These are phyloP conservation scores for human (Homo sapiens) DNA, from an alignment of 2,113 vertebrate species.

Conservation along the genomic window DNA sequence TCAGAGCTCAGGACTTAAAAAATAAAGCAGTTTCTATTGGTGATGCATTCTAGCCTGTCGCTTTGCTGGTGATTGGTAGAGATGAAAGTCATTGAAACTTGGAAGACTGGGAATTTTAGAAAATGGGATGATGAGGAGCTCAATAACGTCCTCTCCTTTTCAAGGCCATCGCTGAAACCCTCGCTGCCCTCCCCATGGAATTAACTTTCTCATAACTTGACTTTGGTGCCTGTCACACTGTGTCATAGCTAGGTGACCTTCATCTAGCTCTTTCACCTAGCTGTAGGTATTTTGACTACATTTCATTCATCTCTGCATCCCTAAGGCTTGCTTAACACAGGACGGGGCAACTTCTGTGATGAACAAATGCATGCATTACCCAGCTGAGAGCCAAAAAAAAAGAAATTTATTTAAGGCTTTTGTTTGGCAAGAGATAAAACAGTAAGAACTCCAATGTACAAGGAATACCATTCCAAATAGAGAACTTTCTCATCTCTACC, in stretches of 20 bases:
- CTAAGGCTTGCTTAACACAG: background rate
- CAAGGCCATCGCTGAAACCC: background rate
- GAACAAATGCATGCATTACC: background rate
- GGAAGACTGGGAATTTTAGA: background rate
- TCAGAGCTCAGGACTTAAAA: background rate
- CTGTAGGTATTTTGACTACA: background rate
- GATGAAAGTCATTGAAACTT: background rate
- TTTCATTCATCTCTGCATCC: background rate
- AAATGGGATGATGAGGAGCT: background rate
- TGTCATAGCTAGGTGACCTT: background rate
- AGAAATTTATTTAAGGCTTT: background rate
- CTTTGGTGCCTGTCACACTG: background rate
- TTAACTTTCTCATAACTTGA: background rate
- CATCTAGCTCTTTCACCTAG: background rate
- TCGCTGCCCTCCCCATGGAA: background rate
- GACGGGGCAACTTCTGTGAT: background rate
- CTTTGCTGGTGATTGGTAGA: background rate
- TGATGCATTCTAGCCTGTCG: background rate
- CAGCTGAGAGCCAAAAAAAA: background rate
- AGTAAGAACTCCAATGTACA: background rate
- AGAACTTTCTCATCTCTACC: background rate
- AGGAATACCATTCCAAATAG: background rate
- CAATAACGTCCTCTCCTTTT: background rate
- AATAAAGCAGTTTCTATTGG: background rate
- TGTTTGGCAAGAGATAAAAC: background rate